phyloP scores from a whole-genome alignment of 2,797 vertebrate species.

The Sylvia borin region DNA sequence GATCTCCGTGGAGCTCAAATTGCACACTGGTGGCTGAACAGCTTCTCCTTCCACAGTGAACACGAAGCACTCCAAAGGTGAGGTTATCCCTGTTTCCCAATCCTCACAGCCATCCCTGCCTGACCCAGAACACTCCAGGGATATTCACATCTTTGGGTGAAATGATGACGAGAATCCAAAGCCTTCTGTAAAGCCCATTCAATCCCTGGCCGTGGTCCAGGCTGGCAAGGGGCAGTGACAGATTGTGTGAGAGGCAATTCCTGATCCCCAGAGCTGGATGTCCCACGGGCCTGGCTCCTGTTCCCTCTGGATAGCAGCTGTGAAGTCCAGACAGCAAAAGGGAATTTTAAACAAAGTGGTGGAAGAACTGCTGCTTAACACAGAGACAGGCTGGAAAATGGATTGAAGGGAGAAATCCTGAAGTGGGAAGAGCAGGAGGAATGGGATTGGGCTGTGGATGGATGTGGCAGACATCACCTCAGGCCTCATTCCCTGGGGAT shows the following conservation, averaged over 20 bases:
- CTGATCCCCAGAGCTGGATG: background rate
- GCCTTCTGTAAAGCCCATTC: background rate
- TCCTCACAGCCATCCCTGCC: background rate
- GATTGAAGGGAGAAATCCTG: background rate
- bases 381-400: background rate
- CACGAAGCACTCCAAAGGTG: background rate
- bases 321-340: background rate
- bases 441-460: rapidly evolving
- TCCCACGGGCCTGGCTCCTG: background rate
- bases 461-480: background rate
- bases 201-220: background rate
- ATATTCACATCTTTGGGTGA: background rate
- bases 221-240: background rate
- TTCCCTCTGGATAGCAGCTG: background rate
- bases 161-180: background rate
- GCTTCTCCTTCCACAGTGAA: rapidly evolving
- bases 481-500: background rate
- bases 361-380: background rate
- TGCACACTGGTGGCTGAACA: rapidly evolving
- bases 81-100: rapidly evolving
- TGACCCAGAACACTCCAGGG: background rate
- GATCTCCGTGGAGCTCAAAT: background rate
- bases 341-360: background rate
- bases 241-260: background rate
- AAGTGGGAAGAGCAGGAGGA: background rate